phyloP scores from a whole-genome alignment of 2,888 invertebrate genomes.

The Lithosia quadra region DNA sequence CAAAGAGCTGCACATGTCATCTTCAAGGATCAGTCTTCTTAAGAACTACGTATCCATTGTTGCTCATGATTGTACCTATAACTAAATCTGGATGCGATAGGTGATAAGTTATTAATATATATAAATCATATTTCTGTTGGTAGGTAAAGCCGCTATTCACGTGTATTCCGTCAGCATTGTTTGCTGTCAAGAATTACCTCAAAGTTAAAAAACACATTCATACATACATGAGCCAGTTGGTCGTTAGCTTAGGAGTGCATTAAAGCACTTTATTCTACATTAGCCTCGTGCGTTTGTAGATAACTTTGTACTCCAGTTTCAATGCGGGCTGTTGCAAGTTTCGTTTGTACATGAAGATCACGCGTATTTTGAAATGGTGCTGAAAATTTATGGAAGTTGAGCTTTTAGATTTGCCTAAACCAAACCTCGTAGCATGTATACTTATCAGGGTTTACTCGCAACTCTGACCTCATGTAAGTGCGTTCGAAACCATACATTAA shows the following conservation, averaged over 20 bases:
- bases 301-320: conserved; percentile 41
- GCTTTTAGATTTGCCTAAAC: not conserved
- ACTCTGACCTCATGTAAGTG: not conserved
- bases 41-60: no score
- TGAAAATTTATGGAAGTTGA: conserved; percentile 38
- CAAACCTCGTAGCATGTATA: not conserved
- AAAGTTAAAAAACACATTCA: not conserved
- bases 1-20: no score
- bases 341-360: conserved; percentile 33
- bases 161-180: no score
- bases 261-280: conserved; percentile 29
- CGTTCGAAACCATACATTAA: not conserved
- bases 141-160: no score
- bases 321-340: conserved; percentile 45
- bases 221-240: not conserved
- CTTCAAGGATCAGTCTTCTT: no score
- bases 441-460: not conserved
- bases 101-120: not conserved
- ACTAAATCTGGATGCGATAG: no score
- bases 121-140: no score
- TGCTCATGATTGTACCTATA: no score
- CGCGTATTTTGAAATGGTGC: conserved; percentile 30
- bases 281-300: conserved; percentile 29
- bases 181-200: not conserved
- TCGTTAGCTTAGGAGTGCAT: conserved; percentile 24